These are phyloP conservation scores for Episyrphus balteatus DNA, from an alignment of 1,140 invertebrate species.

Conservation along the genomic window DNA sequence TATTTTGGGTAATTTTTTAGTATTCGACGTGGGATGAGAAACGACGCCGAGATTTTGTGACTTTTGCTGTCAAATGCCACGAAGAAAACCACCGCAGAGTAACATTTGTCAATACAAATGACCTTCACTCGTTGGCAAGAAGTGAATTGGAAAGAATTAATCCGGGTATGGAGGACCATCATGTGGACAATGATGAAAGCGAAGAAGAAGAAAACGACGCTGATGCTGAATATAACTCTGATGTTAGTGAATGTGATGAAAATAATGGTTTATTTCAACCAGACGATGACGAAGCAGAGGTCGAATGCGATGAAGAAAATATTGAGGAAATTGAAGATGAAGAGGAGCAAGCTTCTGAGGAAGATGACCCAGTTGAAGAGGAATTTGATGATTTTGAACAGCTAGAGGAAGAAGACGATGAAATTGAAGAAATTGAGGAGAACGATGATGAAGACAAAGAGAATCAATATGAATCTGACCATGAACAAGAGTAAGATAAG, in stretches of 20 bases:
- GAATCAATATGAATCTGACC: not conserved
- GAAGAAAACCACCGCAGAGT: constrained; percentile 29
- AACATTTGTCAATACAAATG: constrained; percentile 17
- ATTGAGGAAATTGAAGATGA: constrained; percentile 2
- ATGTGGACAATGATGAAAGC: constrained; percentile 7
- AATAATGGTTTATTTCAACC: not conserved
- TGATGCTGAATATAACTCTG: constrained; percentile 3
- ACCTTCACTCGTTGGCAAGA: constrained; percentile 14
- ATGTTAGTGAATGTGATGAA: constrained; percentile 7
- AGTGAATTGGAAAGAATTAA: constrained; percentile 9
- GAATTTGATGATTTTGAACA: not conserved
- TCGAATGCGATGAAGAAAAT: constrained; percentile 7
- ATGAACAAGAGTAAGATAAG: too few relatives aligned
- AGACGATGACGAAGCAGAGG: not conserved
- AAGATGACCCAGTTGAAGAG: not conserved
- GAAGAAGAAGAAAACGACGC: constrained; percentile 7
- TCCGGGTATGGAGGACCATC: not conserved
- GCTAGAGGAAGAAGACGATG: not conserved
- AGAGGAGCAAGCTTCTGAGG: not conserved
- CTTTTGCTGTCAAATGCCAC: constrained; percentile 25
- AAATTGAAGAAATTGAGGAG: not conserved
- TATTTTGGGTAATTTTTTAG: constrained; percentile 5
- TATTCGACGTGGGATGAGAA: constrained; percentile 35
- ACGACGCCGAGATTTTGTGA: constrained; percentile 21
- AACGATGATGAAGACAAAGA: not conserved